Evolutionary conservation across 2,888 invertebrate genomes (phyloP).

Genomic region (Epirrita christyi): DNA sequence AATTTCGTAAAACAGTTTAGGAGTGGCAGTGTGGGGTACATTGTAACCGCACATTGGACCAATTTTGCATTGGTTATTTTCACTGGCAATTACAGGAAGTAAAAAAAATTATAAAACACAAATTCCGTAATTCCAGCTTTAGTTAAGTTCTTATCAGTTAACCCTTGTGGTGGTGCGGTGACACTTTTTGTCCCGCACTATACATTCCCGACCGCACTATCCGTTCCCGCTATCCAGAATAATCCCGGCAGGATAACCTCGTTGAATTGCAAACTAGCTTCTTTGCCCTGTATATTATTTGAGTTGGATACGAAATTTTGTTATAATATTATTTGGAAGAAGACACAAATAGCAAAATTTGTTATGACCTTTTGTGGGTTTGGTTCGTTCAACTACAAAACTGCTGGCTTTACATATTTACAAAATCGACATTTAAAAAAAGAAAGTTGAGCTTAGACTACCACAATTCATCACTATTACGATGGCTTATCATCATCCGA

Average conservation of each 20-base stretch:
- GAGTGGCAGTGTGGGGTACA: too few species aligned
- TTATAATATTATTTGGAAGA: constrained; percentile 10
- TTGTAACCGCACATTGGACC: too few species aligned
- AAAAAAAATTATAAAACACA: too few species aligned
- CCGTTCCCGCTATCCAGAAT: constrained; percentile 14
- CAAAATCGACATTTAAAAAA: too few species aligned
- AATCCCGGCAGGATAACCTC: constrained; percentile 19
- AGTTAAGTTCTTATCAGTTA: constrained; percentile 13
- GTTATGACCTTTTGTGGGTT: background rate
- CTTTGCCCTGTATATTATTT: constrained; percentile 23
- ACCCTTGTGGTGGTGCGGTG: constrained; percentile 13
- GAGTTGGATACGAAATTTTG: constrained; percentile 12
- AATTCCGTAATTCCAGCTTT: background rate
- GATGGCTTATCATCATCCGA: too few species aligned
- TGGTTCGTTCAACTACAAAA: too few species aligned
- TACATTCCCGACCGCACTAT: constrained; percentile 6
- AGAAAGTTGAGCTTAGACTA: too few species aligned
- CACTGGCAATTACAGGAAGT: too few species aligned
- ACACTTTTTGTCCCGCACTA: constrained; percentile 21
- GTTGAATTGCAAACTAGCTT: constrained; percentile 30
- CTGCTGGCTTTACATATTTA: too few species aligned
- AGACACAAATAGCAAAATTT: background rate
- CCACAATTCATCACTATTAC: too few species aligned
- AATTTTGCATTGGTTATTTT: too few species aligned
- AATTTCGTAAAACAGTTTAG: too few species aligned